phyloP scores from a whole-genome alignment of 2,797 vertebrate genomes.

The Crax fasciolata region DNA sequence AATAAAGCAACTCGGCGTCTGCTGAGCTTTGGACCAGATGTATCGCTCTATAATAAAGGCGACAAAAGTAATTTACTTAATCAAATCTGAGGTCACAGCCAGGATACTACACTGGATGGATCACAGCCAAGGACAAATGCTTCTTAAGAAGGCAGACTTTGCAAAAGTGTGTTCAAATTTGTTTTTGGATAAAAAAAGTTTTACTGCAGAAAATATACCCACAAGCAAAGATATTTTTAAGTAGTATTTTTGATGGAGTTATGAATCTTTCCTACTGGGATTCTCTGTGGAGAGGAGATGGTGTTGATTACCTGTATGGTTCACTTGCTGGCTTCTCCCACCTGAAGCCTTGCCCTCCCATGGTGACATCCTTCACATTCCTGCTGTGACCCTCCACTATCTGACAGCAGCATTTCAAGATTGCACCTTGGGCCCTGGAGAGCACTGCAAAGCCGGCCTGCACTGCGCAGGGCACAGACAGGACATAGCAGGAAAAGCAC shows the following conservation, averaged over 20 bases:
- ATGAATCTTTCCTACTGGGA: background rate
- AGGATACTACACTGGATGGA: background rate
- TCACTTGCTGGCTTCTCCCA: background rate
- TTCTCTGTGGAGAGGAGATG: background rate
- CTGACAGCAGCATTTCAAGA: background rate
- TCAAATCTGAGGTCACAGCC: background rate
- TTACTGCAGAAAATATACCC: background rate
- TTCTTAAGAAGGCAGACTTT: background rate
- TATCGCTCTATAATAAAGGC: background rate
- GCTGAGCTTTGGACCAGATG: background rate
- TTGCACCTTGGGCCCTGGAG: background rate
- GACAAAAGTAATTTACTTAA: conserved; percentile 15
- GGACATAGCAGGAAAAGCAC: background rate
- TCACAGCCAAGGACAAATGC: background rate
- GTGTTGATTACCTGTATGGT: background rate
- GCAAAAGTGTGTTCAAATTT: background rate
- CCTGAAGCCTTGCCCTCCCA: background rate
- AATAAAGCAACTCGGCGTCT: background rate
- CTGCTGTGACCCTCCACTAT: background rate
- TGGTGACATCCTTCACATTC: background rate
- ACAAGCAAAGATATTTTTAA: background rate
- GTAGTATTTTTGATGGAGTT: background rate
- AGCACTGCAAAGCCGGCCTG: background rate
- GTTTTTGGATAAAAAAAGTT: background rate
- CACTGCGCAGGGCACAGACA: background rate